These are phyloP conservation scores for Philopedon plagiatum DNA, from an alignment of 2,888 invertebrate genomes.

Conservation along the genomic window DNA sequence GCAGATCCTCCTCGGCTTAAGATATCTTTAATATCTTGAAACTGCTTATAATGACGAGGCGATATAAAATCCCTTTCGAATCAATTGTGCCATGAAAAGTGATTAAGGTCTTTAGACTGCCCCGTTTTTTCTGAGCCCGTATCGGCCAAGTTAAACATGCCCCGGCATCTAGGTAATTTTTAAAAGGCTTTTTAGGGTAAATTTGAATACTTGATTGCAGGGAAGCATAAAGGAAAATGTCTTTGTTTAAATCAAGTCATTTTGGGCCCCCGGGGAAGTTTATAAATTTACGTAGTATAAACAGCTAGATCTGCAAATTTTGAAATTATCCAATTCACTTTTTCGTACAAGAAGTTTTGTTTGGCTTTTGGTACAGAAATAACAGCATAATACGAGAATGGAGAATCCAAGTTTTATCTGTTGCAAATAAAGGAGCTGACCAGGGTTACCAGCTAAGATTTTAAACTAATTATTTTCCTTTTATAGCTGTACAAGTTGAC, in stretches of 20 bases:
- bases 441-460: too few species aligned
- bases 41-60: neutral
- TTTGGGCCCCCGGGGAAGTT: neutral
- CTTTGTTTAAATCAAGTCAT: neutral
- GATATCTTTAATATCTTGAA: neutral
- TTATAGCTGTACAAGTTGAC: too few species aligned
- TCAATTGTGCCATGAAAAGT: slow-evolving; percentile 32
- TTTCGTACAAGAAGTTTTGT: too few species aligned
- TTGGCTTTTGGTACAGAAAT: too few species aligned
- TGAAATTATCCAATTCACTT: too few species aligned
- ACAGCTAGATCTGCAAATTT: too few species aligned
- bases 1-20: too few species aligned
- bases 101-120: slow-evolving; percentile 37
- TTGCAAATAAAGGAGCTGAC: too few species aligned
- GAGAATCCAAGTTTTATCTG: too few species aligned
- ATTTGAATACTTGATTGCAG: neutral
- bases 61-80: slow-evolving; percentile 28
- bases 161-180: slow-evolving; percentile 29
- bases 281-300: too few species aligned
- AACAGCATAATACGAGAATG: too few species aligned
- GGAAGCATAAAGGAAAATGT: neutral
- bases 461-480: too few species aligned
- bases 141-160: slow-evolving; percentile 43
- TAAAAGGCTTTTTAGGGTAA: slow-evolving; percentile 22
- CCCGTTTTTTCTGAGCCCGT: slow-evolving; percentile 40